phyloP scores from a whole-genome alignment of 2,888 invertebrate genomes.

The Chaitophorus viminalis region DNA sequence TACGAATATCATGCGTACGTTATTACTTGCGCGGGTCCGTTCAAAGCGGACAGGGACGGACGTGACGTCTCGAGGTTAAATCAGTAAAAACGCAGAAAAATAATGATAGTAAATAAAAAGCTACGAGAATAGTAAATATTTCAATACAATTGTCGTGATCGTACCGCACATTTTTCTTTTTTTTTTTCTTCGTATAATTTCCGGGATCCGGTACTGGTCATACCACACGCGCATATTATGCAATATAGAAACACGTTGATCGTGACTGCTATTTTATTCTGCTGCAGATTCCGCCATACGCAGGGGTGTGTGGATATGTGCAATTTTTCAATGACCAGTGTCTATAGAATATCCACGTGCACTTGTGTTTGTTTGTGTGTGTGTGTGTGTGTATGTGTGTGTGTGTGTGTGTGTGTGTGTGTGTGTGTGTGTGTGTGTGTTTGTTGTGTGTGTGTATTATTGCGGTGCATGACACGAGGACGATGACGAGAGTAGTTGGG shows the following conservation, averaged over 20 bases:
- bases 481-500: not conserved
- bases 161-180: not conserved
- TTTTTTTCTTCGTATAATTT: too few species aligned
- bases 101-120: not conserved
- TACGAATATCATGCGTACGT: too few species aligned
- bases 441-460: not conserved
- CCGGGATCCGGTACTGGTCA: too few species aligned
- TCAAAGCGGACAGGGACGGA: not conserved
- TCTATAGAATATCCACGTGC: too few species aligned
- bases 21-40: too few species aligned
- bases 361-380: too few species aligned
- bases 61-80: not conserved
- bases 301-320: too few species aligned
- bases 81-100: not conserved
- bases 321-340: too few species aligned
- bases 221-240: too few species aligned
- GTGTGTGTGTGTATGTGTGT: not conserved
- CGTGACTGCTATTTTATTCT: too few species aligned
- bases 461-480: not conserved
- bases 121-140: constrained; percentile 14
- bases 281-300: too few species aligned
- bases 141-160: not conserved
- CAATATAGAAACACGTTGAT: too few species aligned
- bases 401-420: not conserved
- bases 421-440: not conserved